These are phyloP conservation scores for Athrips mouffetella DNA, from an alignment of 2,888 invertebrate species.

Conservation along the genomic window DNA sequence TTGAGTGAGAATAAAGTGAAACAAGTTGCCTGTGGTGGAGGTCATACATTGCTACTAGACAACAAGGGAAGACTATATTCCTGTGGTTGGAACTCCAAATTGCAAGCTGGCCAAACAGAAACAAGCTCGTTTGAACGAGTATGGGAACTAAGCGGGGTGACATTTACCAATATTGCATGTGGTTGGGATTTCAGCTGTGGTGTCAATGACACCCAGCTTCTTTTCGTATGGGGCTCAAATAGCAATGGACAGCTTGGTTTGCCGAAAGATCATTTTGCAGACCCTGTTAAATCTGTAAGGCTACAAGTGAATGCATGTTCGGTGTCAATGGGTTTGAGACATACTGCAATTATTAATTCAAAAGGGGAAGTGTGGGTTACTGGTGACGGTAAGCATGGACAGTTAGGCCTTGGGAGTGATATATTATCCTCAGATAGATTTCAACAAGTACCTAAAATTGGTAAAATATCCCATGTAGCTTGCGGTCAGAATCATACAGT, in stretches of 20 bases:
- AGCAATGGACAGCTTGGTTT: conserved; percentile 86
- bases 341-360: conserved; percentile 81
- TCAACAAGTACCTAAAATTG: conserved; percentile 74
- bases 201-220: conserved; percentile 81
- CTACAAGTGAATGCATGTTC: conserved; percentile 72
- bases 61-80: conserved; percentile 82
- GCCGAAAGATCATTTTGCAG: conserved; percentile 65
- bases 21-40: conserved; percentile 86
- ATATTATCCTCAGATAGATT: conserved; percentile 58
- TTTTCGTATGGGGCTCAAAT: conserved; percentile 92
- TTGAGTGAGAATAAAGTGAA: conserved; percentile 67
- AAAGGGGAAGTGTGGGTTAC: conserved; percentile 80
- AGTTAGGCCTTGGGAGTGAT: conserved; percentile 78
- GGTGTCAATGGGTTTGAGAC: conserved; percentile 84
- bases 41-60: conserved; percentile 85
- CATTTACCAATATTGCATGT: conserved; percentile 81
- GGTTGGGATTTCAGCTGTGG: conserved; percentile 92
- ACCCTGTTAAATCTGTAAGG: conserved; percentile 52
- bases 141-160: conserved; percentile 75
- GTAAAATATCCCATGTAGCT: conserved; percentile 79
- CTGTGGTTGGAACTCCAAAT: conserved; percentile 88
- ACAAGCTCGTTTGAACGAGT: conserved; percentile 79
- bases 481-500: conserved; percentile 91
- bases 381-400: conserved; percentile 83
- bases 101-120: conserved; percentile 81